phyloP scores from a whole-genome alignment of 2,113 vertebrate species.

The Benitochromis conjunctus region DNA sequence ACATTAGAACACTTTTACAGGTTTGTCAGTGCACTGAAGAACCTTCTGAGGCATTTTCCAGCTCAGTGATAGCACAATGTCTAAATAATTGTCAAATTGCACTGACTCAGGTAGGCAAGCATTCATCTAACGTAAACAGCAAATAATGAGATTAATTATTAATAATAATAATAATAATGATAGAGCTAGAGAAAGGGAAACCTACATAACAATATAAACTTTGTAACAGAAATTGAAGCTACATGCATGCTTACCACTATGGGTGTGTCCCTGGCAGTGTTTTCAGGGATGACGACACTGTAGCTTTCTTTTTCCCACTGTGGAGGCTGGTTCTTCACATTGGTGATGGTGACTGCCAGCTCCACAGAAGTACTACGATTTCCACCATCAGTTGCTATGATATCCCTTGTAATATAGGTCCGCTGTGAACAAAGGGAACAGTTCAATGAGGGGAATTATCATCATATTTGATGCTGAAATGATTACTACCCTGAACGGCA shows the following conservation, averaged over 20 bases:
- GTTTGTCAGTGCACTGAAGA: neutral
- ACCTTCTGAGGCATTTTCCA: neutral
- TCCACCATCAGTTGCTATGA: constrained; percentile 80
- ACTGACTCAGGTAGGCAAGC: neutral
- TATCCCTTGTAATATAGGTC: constrained; percentile 75
- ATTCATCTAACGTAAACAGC: neutral
- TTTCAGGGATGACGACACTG: constrained; percentile 80
- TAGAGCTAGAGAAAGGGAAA: neutral
- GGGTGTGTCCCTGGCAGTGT: constrained; percentile 74
- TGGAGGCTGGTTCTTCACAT: constrained; percentile 84
- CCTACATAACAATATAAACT: neutral
- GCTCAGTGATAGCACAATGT: neutral
- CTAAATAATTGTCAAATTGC: neutral
- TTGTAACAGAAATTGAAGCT: neutral
- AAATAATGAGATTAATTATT: neutral
- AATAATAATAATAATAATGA: neutral
- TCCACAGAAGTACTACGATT: constrained; percentile 81
- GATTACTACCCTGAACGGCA: neutral
- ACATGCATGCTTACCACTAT: constrained; percentile 63
- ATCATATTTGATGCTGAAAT: neutral
- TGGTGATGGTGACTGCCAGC: constrained; percentile 80
- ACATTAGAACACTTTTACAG: neutral
- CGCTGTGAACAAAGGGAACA: constrained; percentile 49
- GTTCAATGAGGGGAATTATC: neutral
- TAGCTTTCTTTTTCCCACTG: constrained; percentile 83